Conservation (phyloP, 1,140 invertebrate genomes). For the Camponotus pennsylvanicus region DNA sequence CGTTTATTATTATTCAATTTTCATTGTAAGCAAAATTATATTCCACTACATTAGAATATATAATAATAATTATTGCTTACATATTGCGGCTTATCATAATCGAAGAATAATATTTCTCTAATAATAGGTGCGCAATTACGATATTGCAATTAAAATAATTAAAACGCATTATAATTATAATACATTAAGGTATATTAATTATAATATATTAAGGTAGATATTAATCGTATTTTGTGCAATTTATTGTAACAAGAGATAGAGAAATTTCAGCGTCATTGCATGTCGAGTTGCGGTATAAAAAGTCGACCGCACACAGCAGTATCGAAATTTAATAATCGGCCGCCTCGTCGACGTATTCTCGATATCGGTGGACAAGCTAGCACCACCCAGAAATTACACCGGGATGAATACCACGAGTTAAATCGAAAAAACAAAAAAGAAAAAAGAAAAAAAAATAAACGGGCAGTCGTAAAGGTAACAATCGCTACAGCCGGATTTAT, state of each 20-base stretch:
- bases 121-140: background rate
- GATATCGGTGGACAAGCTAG: constrained; percentile 59
- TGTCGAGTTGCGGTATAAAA: constrained; percentile 42
- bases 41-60: background rate
- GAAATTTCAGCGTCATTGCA: constrained; percentile 10
- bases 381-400: constrained; percentile 56
- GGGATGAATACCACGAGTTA: constrained; percentile 27
- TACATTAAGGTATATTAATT: background rate
- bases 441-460: constrained; percentile 24
- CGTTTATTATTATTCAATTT: constrained; percentile 4
- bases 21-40: constrained; percentile 10
- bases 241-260: background rate
- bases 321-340: constrained; percentile 65
- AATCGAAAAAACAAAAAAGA: background rate
- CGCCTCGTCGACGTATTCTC: constrained; percentile 58
- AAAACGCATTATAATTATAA: background rate
- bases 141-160: constrained; percentile 3
- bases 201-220: background rate
- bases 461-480: background rate
- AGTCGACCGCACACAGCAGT: constrained; percentile 17
- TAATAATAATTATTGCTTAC: background rate
- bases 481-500: constrained; percentile 35
- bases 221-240: background rate
- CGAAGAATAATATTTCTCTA: background rate
- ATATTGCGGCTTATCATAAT: constrained; percentile 16